Conservation (phyloP, 2,113 vertebrate species). For the Tachysurus fulvidraco region DNA sequence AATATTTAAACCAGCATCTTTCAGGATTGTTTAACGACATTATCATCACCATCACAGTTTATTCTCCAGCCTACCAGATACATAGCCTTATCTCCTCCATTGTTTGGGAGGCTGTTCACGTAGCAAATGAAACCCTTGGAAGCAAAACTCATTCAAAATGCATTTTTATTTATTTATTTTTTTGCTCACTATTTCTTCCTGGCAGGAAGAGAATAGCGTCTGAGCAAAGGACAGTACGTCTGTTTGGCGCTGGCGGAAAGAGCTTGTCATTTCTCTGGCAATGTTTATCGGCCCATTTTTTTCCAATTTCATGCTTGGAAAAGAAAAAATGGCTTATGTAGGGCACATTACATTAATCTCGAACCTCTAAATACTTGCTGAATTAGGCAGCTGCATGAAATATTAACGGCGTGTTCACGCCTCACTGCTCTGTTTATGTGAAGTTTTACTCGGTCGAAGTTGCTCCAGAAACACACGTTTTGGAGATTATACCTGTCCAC, state of each 20-base stretch:
- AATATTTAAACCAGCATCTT: background rate
- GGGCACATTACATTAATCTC: constrained; percentile 70
- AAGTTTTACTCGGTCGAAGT: background rate
- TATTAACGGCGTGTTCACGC: constrained; percentile 63
- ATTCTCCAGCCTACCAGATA: constrained; percentile 14
- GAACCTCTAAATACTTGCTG: constrained; percentile 59
- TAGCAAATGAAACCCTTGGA: constrained; percentile 45
- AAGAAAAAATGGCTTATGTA: constrained; percentile 66
- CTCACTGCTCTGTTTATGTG: constrained; percentile 52
- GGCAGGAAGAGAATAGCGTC: constrained; percentile 55
- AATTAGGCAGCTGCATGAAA: constrained; percentile 63
- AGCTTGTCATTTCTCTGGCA: constrained; percentile 58
- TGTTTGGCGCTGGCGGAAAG: constrained; percentile 52
- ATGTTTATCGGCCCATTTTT: constrained; percentile 57
- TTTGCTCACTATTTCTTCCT: constrained; percentile 47
- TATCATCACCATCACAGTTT: constrained; percentile 24
- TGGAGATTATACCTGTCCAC: background rate
- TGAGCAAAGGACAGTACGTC: constrained; percentile 59
- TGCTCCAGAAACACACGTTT: background rate
- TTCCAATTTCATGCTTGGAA: constrained; percentile 53
- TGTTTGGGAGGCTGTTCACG: constrained; percentile 50
- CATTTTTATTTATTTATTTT: constrained; percentile 2
- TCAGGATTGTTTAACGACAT: background rate
- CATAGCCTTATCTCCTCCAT: background rate
- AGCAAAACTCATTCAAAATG: constrained; percentile 51